Conservation (phyloP, 2,888 invertebrate genomes). For the Agrotis exclamationis region DNA sequence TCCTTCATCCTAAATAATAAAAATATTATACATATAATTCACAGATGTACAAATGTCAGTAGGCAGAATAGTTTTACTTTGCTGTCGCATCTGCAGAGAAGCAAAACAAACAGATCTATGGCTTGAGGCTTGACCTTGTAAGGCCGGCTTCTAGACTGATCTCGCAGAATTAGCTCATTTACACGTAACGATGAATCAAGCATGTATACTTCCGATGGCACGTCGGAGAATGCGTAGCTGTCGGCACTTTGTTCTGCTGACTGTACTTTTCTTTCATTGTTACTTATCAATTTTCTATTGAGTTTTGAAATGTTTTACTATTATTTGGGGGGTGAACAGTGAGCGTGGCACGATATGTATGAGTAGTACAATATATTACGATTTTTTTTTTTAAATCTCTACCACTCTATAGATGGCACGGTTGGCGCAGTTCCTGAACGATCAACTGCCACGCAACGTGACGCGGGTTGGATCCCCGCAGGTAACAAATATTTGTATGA, state of each 20-base stretch:
- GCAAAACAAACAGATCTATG: constrained; percentile 69
- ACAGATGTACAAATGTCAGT: neutral
- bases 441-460: no score
- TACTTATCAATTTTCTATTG: neutral
- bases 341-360: neutral
- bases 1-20: no score
- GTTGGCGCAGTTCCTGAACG: no score
- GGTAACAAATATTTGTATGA: no score
- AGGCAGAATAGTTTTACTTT: constrained; percentile 46
- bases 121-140: constrained; percentile 81
- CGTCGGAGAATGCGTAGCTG: constrained; percentile 26
- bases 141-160: constrained; percentile 85
- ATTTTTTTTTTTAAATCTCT: no score
- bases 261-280: constrained; percentile 12
- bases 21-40: no score
- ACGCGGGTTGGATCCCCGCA: no score
- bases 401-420: no score
- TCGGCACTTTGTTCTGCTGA: constrained; percentile 22
- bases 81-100: constrained; percentile 53
- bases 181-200: constrained; percentile 64
- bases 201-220: constrained; percentile 59
- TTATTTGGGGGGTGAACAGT: neutral
- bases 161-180: constrained; percentile 67
- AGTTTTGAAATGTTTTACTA: neutral
- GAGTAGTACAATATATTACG: no score